A percentile compares a stretch with the other conserved stretches of the same genome.
Conservation (phyloP, 2,113 vertebrate species). For the Argyrosomus japonicus region DNA sequence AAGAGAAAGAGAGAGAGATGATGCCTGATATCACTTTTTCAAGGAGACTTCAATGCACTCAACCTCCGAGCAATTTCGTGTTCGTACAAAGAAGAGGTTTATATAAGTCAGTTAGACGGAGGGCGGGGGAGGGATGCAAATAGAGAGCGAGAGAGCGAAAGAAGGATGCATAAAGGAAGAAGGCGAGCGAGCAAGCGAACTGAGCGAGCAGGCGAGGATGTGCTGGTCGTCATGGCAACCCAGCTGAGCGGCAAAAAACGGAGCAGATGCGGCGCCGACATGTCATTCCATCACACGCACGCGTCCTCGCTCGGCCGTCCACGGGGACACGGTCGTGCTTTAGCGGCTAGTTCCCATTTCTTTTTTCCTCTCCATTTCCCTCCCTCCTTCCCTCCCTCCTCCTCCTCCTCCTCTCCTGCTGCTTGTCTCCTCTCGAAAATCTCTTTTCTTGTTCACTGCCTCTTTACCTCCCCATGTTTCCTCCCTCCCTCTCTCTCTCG, state of each 20-base stretch:
- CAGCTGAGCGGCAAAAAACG: slow-evolving; percentile 63
- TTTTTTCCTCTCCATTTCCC: neutral
- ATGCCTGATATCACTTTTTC: slow-evolving; percentile 34
- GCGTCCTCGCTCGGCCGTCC: slow-evolving; percentile 26
- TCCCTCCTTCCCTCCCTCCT: neutral
- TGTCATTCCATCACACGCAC: slow-evolving; percentile 72
- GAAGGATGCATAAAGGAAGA: slow-evolving; percentile 30
- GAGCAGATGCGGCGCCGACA: slow-evolving; percentile 70
- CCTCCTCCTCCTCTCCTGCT: slow-evolving; percentile 3
- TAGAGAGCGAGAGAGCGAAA: neutral
- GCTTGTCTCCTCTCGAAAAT: slow-evolving; percentile 40
- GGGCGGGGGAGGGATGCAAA: neutral
- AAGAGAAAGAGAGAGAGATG: neutral
- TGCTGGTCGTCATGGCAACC: slow-evolving; percentile 72
- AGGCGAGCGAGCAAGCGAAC: slow-evolving; percentile 10
- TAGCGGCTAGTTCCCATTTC: slow-evolving; percentile 12
- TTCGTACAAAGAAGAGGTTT: slow-evolving; percentile 65
- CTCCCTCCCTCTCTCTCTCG: neutral
- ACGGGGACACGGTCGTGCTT: slow-evolving; percentile 1
- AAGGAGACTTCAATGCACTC: slow-evolving; percentile 51
- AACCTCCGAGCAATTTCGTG: slow-evolving; percentile 36
- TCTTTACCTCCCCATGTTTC: slow-evolving; percentile 15
- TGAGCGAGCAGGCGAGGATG: slow-evolving; percentile 45
- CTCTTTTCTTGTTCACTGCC: slow-evolving; percentile 46
- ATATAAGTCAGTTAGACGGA: slow-evolving; percentile 62